phyloP scores from a whole-genome alignment of 2,797 vertebrate species.

The Oryzias sinensis region DNA sequence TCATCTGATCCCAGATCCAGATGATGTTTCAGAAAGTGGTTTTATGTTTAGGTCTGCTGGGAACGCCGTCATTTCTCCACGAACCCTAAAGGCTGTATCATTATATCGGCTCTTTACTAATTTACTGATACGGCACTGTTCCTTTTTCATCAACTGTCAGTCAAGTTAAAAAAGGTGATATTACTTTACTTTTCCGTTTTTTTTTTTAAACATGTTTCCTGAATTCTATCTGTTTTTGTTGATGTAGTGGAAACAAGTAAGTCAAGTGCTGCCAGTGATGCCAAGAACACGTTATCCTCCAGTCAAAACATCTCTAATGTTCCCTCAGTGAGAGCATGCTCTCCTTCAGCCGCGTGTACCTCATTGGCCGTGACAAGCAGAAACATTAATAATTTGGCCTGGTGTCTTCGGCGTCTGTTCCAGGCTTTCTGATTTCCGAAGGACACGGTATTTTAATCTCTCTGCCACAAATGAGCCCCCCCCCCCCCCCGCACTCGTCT shows the following conservation, averaged over 20 bases:
- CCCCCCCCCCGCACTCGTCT: slow-evolving; percentile 23
- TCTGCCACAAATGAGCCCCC: slow-evolving; percentile 50
- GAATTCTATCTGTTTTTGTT: too few species aligned
- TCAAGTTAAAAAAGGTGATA: neutral
- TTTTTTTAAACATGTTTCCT: too few species aligned
- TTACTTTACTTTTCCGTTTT: too few species aligned
- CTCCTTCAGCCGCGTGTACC: slow-evolving; percentile 20
- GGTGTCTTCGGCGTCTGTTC: slow-evolving; percentile 30
- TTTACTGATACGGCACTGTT: neutral
- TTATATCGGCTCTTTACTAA: neutral
- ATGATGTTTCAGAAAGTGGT: neutral
- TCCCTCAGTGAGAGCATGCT: slow-evolving; percentile 14
- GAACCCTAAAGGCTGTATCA: slow-evolving; percentile 1
- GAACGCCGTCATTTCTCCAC: slow-evolving; percentile 11
- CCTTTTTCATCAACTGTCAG: slow-evolving; percentile 1
- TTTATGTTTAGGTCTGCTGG: slow-evolving; percentile 8
- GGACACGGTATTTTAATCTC: slow-evolving; percentile 38
- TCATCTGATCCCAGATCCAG: neutral
- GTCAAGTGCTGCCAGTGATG: neutral
- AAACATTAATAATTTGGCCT: slow-evolving; percentile 42
- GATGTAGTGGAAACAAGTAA: neutral
- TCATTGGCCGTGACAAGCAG: slow-evolving; percentile 31
- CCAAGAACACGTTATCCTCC: slow-evolving; percentile 10
- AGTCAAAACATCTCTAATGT: slow-evolving; percentile 19
- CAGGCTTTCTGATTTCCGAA: slow-evolving; percentile 43